Evolutionary conservation across 2,113 vertebrate genomes (phyloP).

Genomic region (Gymnogyps californianus): DNA sequence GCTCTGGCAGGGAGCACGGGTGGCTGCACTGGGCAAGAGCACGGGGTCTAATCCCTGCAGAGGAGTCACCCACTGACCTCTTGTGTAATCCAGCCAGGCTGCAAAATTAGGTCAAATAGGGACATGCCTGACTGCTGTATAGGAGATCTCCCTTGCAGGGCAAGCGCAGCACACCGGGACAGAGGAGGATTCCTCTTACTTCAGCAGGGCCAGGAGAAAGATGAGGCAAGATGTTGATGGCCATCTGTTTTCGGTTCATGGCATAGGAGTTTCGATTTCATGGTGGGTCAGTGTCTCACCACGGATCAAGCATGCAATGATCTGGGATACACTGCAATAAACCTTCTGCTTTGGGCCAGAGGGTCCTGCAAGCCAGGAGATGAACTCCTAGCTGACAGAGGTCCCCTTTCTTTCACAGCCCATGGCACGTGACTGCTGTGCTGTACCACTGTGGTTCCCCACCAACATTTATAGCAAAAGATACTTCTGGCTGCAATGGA

Average conservation of each 20-base stretch:
- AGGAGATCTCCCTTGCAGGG: not conserved
- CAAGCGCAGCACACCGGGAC: not conserved
- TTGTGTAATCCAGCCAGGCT: not conserved
- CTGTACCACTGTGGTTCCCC: not conserved
- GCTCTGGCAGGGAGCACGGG: not conserved
- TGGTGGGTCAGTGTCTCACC: not conserved
- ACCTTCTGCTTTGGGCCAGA: not conserved
- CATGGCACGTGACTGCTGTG: not conserved
- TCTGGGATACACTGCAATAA: not conserved
- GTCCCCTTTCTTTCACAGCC: not conserved
- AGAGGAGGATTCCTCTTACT: not conserved
- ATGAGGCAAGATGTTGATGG: accelerated
- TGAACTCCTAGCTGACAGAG: not conserved
- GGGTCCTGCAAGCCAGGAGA: not conserved
- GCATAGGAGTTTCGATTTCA: not conserved
- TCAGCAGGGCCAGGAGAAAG: not conserved
- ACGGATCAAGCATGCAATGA: not conserved
- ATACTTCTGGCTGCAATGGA: not conserved
- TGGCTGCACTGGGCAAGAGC: not conserved
- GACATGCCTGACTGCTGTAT: not conserved
- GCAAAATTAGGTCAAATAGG: slow-evolving; percentile 5
- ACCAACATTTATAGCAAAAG: not conserved
- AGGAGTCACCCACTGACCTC: slow-evolving; percentile 28
- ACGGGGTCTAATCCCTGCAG: not conserved
- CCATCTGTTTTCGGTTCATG: not conserved